Base-by-base conservation (phyloP, 2,888 invertebrate species). In the Apamea crenata region DNA sequence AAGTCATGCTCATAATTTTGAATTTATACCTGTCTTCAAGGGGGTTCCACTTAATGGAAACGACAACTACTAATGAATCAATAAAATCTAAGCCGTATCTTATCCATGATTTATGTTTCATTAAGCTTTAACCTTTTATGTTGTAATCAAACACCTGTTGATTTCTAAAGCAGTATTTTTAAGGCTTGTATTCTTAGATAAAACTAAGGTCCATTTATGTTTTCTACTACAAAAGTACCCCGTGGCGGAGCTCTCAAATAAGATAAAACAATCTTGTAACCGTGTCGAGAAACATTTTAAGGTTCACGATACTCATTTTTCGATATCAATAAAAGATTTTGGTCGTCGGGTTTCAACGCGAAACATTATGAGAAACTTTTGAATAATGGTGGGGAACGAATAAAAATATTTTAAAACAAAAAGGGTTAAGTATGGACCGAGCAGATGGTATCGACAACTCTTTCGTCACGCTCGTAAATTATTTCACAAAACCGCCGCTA, bases 401-500 rank as follows among this genome's bases (percentile, higher is more conserved):
- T 88, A 94, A 94, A 95, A 93, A 95, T 94, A 91, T 92, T 94
- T 93, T 93, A 95, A 96, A 96, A 94, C 95, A 97, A 89, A 96
- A 97, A 96, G 95, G 94, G 93, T 95, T 95, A 95, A 95, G 95
- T 96, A 96, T 94, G 95, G 94, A 86, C 92, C 91, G 93, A 93
- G 94, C 95, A 96, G 97, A 97, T 97, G 95, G 93, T 96, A 97
- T 97, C 97, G 95, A 94, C 94, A 95, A 94, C 93, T 94, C 95
- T 94, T 96, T 95, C 96, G 97, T 96, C 96, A 96, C 96, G 97
- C 95, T 96, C 96, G 94, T 96, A 96, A 96, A 96, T 96, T 96
- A 96, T 96, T 96, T 95, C 94, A 95, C 94, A 95, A 96, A 96
- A 95, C 95, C 96, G 94, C 94, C 94, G 96, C 96, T 96, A 96